phyloP scores from a whole-genome alignment of 2,797 vertebrate species.

The Thalassophryne amazonica region DNA sequence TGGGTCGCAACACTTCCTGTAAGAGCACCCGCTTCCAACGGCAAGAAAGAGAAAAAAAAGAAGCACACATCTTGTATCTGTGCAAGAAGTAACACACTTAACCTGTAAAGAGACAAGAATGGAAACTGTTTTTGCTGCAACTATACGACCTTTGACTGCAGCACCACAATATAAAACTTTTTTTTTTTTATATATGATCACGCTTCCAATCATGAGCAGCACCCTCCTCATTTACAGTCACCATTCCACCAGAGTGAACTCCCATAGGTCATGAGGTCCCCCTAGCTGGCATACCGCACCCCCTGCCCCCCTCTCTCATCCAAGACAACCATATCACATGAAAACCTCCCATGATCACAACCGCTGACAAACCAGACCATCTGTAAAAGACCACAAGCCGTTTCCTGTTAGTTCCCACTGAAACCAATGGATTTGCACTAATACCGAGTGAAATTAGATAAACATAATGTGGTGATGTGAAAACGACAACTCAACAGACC shows the following conservation, averaged over 20 bases:
- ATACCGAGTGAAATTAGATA: slow-evolving; percentile 1
- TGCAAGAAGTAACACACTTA: slow-evolving; percentile 3
- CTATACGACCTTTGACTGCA: no score
- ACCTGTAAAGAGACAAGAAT: no score
- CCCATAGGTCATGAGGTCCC: slow-evolving; percentile 63
- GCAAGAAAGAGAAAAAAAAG: slow-evolving; percentile 1
- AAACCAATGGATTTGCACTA: slow-evolving; percentile 11
- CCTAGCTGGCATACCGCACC: slow-evolving; percentile 60
- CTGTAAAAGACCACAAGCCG: slow-evolving; percentile 25
- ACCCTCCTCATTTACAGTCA: slow-evolving; percentile 46
- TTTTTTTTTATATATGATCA: not conserved
- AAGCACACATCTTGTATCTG: slow-evolving; percentile 3
- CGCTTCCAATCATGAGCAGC: slow-evolving; percentile 1
- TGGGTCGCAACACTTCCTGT: slow-evolving; percentile 69
- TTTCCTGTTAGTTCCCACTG: slow-evolving; percentile 17
- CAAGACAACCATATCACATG: slow-evolving; percentile 72
- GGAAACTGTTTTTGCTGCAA: no score
- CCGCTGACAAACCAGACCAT: slow-evolving; percentile 31
- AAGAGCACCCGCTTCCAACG: slow-evolving; percentile 41
- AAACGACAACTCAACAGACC: no score
- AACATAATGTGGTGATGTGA: no score
- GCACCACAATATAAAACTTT: no score
- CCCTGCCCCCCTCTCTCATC: slow-evolving; percentile 60
- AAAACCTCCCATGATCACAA: slow-evolving; percentile 58
- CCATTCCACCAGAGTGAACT: slow-evolving; percentile 51